Base-by-base conservation (phyloP, 2,113 vertebrate species). In the Psilopsiagon aurifrons region DNA sequence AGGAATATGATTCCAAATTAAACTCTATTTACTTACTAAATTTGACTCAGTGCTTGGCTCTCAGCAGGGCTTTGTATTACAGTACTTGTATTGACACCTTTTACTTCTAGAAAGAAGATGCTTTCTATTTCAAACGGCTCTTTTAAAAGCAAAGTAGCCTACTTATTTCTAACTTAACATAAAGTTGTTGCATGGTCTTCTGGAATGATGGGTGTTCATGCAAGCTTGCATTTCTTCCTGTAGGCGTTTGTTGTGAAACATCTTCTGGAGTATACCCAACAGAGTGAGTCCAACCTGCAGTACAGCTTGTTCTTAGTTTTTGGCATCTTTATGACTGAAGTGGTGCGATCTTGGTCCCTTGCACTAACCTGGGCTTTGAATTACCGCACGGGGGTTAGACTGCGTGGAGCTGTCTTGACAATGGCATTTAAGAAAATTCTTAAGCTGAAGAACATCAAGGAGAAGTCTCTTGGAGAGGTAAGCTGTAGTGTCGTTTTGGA, bases 241-340 rank as follows among this genome's bases (percentile, higher is more conserved):
- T 98, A 99, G 99, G 99, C 99, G 6, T 99, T 99, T 39, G 97
- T 99, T 97, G 99, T 99, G 98, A 98, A 98, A 96, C 98, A 98
- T 55, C 98, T 99, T 75, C 97, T 99, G 97, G 99, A 99, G 94
- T 99, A 99, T 66, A 98, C 98, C 60, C 98, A 99, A 94, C 97
- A 97, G 96, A 97, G 95, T 90, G 98, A 98, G 51, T 97, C 98
- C 23, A 98, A 99, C 95, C 98, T 99, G 89, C 97, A 97, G 92
- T 99, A 99, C 93, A 98, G 99, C 97, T 98, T 99, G 96, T 97
- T 99, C 95, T 97, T 99, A 97, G 98, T 99, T 77, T 97, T 99
- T 97, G 98, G 99, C 80, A 98, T 99, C 90, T 98, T 99, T 89
- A 94, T 98, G 97, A 98, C 98, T 0, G 99, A 99, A 97, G 92